Conservation (phyloP, 2,888 invertebrate genomes). For the Periphyllus acericola region DNA sequence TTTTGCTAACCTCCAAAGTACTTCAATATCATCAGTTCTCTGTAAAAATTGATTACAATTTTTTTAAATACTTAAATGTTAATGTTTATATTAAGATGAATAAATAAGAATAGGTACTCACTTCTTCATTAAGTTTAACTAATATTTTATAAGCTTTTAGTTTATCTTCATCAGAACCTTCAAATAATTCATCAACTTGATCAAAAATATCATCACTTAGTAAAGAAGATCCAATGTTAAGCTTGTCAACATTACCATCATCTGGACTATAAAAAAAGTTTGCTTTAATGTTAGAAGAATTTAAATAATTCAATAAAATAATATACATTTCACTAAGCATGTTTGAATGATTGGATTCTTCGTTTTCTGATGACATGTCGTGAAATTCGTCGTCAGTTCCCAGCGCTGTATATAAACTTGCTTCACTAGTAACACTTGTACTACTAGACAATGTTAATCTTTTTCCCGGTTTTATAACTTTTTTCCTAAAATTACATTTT, state of each 20-base stretch:
- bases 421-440: slow-evolving; percentile 63
- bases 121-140: slow-evolving; percentile 63
- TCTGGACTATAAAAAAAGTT: slow-evolving; percentile 56
- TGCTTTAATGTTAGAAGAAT: not conserved
- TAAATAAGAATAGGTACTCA: slow-evolving; percentile 36
- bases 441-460: slow-evolving; percentile 58
- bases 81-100: not conserved
- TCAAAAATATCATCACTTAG: slow-evolving; percentile 62
- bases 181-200: slow-evolving; percentile 64
- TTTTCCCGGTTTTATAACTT: slow-evolving; percentile 23
- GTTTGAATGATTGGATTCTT: slow-evolving; percentile 46
- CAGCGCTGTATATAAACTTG: slow-evolving; percentile 64
- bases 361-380: slow-evolving; percentile 64
- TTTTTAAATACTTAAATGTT: not conserved
- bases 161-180: slow-evolving; percentile 64
- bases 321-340: slow-evolving; percentile 36
- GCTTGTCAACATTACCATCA: slow-evolving; percentile 54
- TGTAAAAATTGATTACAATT: slow-evolving; percentile 50
- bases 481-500: slow-evolving; percentile 33
- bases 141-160: slow-evolving; percentile 63
- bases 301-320: not conserved
- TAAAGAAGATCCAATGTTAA: slow-evolving; percentile 5
- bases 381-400: slow-evolving; percentile 65
- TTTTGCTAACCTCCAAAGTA: slow-evolving; percentile 66
- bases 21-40: slow-evolving; percentile 64